A percentile compares a stretch with the other conserved stretches of the same genome.
Conservation (phyloP, 2,888 invertebrate species). For the Osmoderma eremita region DNA sequence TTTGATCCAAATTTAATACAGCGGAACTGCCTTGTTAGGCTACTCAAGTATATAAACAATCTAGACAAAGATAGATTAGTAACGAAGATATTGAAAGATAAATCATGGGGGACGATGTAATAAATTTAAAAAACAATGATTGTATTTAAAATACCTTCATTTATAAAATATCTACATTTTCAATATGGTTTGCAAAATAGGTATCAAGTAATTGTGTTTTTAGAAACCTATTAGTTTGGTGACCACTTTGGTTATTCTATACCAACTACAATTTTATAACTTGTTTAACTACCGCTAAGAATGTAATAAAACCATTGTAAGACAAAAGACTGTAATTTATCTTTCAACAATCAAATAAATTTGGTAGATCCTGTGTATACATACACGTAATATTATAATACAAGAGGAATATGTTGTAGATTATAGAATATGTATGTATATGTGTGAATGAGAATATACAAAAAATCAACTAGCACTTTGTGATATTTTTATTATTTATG, state of each 20-base stretch:
- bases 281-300: not conserved
- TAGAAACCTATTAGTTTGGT: no score
- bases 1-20: not conserved
- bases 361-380: conserved; percentile 16
- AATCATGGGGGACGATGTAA: not conserved
- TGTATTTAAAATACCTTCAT: not conserved
- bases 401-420: not conserved
- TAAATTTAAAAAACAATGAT: not conserved
- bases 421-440: not conserved
- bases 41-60: not conserved
- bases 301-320: not conserved
- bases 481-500: conserved; percentile 45
- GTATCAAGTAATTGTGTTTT: no score
- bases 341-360: not conserved
- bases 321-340: conserved; percentile 14
- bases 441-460: conserved; percentile 19
- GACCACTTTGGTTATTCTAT: no score
- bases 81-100: conserved; percentile 8
- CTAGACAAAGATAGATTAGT: not conserved
- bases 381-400: conserved; percentile 16
- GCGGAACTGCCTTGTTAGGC: no score
- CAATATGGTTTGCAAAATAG: no score
- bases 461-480: conserved; percentile 42
- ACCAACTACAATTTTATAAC: no score
- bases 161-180: not conserved